Percentiles rank a stretch among this genome's conserved stretches.
Evolutionary conservation across 2,888 invertebrate species (phyloP).

Genomic region (Trissonchulus sp.): DNA sequence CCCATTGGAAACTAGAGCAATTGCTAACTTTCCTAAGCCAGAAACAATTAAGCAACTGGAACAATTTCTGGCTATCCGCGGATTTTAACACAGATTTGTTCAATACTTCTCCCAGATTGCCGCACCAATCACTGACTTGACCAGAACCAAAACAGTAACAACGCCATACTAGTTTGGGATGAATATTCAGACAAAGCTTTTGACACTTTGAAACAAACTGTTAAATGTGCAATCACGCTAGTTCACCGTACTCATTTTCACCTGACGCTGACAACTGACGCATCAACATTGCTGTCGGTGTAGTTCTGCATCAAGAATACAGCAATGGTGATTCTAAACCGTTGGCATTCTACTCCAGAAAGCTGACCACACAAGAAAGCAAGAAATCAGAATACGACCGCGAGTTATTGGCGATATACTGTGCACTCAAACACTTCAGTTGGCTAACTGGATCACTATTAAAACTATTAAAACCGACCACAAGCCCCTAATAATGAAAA

Average conservation of each 20-base stretch:
- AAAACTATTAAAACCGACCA: background rate
- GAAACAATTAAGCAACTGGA: background rate
- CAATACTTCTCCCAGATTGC: background rate
- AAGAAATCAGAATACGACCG: background rate
- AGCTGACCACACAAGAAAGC: too few relatives aligned
- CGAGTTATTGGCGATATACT: background rate
- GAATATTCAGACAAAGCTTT: background rate
- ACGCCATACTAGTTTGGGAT: background rate
- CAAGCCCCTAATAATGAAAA: background rate
- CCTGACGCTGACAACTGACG: background rate
- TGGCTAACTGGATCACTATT: too few relatives aligned
- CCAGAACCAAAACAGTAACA: background rate
- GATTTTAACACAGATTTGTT: background rate
- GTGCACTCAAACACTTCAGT: background rate
- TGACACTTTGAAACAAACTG: background rate
- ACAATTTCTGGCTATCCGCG: background rate
- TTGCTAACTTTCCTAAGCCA: background rate
- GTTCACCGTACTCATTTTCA: background rate
- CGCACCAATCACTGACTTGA: background rate
- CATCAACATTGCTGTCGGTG: background rate
- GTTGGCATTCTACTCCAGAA: background rate
- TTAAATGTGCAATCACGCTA: background rate
- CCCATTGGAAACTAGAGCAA: background rate
- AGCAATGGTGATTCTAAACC: background rate
- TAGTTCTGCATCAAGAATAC: background rate